These are phyloP conservation scores for Tinea trinotella DNA, from an alignment of 2,888 invertebrate species.

Conservation along the genomic window DNA sequence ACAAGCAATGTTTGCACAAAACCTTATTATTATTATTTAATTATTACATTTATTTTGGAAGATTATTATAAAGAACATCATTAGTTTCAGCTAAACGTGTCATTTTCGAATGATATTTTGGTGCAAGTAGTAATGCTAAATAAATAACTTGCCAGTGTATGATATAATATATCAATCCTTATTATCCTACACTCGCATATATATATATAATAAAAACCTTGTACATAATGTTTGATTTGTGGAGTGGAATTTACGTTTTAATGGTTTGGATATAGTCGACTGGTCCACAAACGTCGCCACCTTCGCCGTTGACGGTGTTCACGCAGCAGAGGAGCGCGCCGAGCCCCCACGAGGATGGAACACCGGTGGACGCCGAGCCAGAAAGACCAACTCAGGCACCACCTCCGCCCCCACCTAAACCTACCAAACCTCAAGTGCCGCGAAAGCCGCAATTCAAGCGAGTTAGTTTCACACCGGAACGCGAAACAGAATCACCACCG, in stretches of 20 bases:
- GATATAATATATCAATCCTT: not conserved
- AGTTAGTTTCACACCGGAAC: conserved; percentile 61
- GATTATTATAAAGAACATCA: conserved; percentile 42
- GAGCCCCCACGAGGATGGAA: conserved; percentile 29
- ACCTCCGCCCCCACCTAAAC: conserved; percentile 27
- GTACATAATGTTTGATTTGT: conserved; percentile 4
- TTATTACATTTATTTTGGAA: conserved; percentile 68
- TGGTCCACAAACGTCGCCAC: conserved; percentile 47
- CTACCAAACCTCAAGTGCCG: conserved; percentile 61
- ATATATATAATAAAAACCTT: not conserved
- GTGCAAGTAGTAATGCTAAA: conserved; percentile 45
- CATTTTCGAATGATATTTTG: conserved; percentile 35
- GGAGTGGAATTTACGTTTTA: conserved; percentile 8
- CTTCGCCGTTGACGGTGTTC: conserved; percentile 54
- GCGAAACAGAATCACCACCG: conserved; percentile 36
- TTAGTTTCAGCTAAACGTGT: conserved; percentile 28
- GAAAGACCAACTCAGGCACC: conserved; percentile 23
- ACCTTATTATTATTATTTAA: not conserved
- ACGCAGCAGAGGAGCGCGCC: conserved; percentile 44
- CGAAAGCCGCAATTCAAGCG: conserved; percentile 63
- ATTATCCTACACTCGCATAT: not conserved
- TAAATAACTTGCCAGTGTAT: conserved; percentile 13
- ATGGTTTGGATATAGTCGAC: conserved; percentile 30
- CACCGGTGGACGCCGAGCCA: conserved; percentile 30
- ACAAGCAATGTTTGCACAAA: too few species aligned